A percentile compares a stretch with the other conserved stretches of the same genome.
Evolutionary conservation across 2,888 invertebrate species (phyloP).

Genomic region (Nephrotoma appendiculata): DNA sequence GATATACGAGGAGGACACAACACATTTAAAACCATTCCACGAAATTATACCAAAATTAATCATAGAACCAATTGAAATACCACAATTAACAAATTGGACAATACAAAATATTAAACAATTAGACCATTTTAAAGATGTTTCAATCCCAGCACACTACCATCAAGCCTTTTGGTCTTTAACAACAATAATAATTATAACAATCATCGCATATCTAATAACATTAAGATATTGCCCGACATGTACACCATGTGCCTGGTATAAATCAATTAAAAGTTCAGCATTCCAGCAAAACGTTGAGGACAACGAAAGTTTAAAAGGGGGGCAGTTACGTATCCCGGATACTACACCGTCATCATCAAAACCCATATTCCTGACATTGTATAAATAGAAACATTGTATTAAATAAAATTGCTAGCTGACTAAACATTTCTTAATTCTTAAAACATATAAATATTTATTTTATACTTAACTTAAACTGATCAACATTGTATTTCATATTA

Average conservation of each 20-base stretch:
- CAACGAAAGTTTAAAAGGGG: background rate
- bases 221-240: background rate
- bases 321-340: background rate
- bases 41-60: background rate
- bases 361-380: too few species aligned
- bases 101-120: background rate
- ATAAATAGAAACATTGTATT: too few species aligned
- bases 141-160: background rate
- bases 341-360: too few species aligned
- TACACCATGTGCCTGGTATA: background rate
- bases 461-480: too few species aligned
- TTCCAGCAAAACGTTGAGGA: background rate
- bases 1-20: background rate
- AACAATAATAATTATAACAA: background rate
- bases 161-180: background rate
- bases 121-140: background rate
- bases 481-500: too few species aligned
- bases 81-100: background rate
- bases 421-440: too few species aligned
- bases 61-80: background rate
- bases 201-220: background rate
- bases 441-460: too few species aligned
- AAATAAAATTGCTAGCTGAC: too few species aligned
- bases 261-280: background rate
- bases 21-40: background rate